phyloP scores from a whole-genome alignment of 2,797 vertebrate species.

The Sebastes hopkinsi region DNA sequence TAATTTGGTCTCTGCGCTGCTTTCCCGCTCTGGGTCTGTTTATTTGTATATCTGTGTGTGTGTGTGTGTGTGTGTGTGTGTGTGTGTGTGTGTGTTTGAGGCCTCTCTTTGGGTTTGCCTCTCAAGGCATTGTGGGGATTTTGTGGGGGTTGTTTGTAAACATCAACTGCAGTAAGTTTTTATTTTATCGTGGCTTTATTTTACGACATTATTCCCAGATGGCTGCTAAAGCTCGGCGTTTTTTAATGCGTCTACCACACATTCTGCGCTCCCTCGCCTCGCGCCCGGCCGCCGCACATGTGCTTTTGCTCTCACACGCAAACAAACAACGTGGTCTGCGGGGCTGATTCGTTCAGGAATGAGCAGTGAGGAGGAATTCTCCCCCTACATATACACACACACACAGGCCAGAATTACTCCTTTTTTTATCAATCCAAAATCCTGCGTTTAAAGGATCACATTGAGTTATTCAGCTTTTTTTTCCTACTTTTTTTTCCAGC shows the following conservation, averaged over 20 bases:
- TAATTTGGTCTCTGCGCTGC: conserved; percentile 50
- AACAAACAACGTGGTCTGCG: conserved; percentile 57
- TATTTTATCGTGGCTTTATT: conserved; percentile 77
- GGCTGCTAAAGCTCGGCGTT: conserved; percentile 56
- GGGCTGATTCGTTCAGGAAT: conserved; percentile 28
- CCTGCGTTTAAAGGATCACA: conserved; percentile 37
- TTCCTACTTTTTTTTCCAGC: conserved; percentile 52
- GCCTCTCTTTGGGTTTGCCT: conserved; percentile 39
- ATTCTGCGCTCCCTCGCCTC: conserved; percentile 38
- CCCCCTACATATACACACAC: not conserved
- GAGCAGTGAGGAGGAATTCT: not conserved
- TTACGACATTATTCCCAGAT: conserved; percentile 80
- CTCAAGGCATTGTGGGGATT: conserved; percentile 61
- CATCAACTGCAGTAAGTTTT: conserved; percentile 73
- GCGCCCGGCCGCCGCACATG: conserved; percentile 20
- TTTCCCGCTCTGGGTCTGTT: conserved; percentile 60
- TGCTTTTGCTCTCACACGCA: conserved; percentile 53
- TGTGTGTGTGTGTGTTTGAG: conserved; percentile 5
- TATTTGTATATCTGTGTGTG: conserved; percentile 54
- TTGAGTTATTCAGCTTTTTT: conserved; percentile 69
- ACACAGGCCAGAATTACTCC: not conserved
- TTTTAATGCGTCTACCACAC: conserved; percentile 45
- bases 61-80: conserved; percentile 21
- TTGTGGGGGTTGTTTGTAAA: conserved; percentile 79
- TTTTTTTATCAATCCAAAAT: conserved; percentile 28